Base-by-base conservation (phyloP, 2,888 invertebrate species). In the Anagyrus pseudococci region DNA sequence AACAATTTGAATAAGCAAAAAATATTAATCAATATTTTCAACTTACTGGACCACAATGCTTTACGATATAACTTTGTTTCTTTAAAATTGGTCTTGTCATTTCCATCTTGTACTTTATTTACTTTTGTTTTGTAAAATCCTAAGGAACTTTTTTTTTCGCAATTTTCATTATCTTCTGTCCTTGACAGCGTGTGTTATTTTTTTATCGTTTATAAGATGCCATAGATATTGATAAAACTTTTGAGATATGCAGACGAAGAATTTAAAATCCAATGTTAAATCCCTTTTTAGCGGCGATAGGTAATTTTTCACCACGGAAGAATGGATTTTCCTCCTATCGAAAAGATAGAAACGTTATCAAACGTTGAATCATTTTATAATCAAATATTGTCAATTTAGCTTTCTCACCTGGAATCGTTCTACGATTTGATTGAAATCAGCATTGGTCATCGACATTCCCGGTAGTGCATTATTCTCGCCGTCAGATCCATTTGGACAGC, bases 231-330 rank as follows among this genome's bases (percentile, higher is more conserved):
- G 53, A 4, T 56, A 33, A 52, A 20, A 57, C 10, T 55, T 37
- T 47, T 19, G 33, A 43, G 13, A 23, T n/a, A 48, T 17, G 55
- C 25, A 54, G n/a, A n/a, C n/a, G n/a, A n/a, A n/a, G n/a, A n/a
- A n/a, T 64, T 80, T 80, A 84, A 66, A 81, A 82, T 63, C 79
- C 71, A 2, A 92, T 88, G 75, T 90, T 88, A 77, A 89, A 90
- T 72, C 94, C 94, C 82, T 96, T 96, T 82, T 96, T 96, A 59
- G 96, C 96, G 41, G 95, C 95, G 67, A 95, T 91, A 10, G 95
- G 94, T 67, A 96, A 84, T 73, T 92, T 91, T 75, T 94, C 93
- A 41, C 95, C 96, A 72, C 85, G 85, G 73, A 96, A 84, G 77
- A 87, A 96, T 10, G 96, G 96, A 83, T 96, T 96, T 68, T 84